Percentiles rank a stretch among this genome's conserved stretches.
Conservation (phyloP, 2,113 vertebrate genomes). For the Nothoprocta perdicaria region DNA sequence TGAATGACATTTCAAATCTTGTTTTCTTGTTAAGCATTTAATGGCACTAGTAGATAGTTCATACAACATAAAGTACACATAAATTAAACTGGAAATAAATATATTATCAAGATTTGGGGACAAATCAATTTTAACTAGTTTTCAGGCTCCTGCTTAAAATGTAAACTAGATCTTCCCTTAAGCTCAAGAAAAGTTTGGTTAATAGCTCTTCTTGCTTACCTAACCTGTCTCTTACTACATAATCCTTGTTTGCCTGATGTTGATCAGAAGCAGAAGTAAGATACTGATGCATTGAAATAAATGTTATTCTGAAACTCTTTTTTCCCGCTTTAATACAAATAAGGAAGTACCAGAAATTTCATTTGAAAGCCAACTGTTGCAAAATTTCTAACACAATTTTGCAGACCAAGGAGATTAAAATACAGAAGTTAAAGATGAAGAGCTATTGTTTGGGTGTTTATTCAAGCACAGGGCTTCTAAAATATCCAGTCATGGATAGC, state of each 20-base stretch:
- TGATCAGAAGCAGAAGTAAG: slow-evolving; percentile 20
- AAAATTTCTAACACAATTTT: slow-evolving; percentile 46
- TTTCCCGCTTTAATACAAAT: not conserved
- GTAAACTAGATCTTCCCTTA: not conserved
- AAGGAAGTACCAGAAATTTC: not conserved
- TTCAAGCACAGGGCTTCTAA: not conserved
- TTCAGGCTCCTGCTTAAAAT: not conserved
- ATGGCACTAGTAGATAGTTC: too few relatives aligned
- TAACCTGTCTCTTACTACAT: not conserved
- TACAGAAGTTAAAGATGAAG: slow-evolving; percentile 23
- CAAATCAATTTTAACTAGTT: not conserved
- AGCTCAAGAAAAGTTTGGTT: not conserved
- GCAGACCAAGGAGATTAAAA: slow-evolving; percentile 17
- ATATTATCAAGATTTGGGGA: not conserved
- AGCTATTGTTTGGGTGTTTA: not conserved
- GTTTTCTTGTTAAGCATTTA: not conserved
- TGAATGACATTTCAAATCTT: not conserved
- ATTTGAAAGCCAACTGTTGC: slow-evolving; percentile 9
- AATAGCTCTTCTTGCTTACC: not conserved
- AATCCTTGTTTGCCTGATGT: not conserved
- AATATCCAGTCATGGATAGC: not conserved
- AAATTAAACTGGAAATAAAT: not conserved
- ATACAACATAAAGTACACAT: not conserved
- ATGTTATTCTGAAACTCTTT: not conserved
- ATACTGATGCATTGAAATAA: not conserved